Percentiles rank a stretch among this genome's conserved stretches.
These are phyloP conservation scores for Electrophaes corylata DNA, from an alignment of 2,888 invertebrate species.

Conservation along the genomic window DNA sequence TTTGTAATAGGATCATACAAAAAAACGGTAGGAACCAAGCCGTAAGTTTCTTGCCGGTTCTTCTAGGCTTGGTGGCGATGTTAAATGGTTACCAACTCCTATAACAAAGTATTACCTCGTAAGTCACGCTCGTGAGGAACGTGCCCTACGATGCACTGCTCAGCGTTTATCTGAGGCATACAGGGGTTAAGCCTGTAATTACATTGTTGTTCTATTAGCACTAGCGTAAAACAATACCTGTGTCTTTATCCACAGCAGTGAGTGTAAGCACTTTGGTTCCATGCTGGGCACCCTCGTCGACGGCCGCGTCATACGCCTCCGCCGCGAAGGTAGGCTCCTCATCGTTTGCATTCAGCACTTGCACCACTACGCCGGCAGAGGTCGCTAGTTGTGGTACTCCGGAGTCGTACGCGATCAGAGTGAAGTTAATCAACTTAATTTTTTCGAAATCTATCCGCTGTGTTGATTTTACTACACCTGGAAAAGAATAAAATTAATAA, in stretches of 20 bases:
- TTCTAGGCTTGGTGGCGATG: too few species aligned
- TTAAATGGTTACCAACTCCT: too few species aligned
- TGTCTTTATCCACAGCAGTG: conserved; percentile 90
- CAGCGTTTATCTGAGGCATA: too few species aligned
- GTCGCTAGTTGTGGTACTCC: conserved; percentile 93
- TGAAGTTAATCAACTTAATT: conserved; percentile 90
- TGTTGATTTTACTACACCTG: conserved; percentile 90
- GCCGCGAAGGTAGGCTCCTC: conserved; percentile 91
- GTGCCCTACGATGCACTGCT: too few species aligned
- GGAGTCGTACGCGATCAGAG: conserved; percentile 92
- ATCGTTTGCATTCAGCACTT: conserved; percentile 93
- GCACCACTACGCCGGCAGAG: conserved; percentile 90
- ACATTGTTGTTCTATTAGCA: too few species aligned
- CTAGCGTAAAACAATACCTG: conserved; percentile 85
- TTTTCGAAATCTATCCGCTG: conserved; percentile 93
- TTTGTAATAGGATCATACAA: too few species aligned
- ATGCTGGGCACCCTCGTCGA: conserved; percentile 90
- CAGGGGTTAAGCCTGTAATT: too few species aligned
- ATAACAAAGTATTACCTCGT: too few species aligned
- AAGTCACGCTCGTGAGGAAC: too few species aligned
- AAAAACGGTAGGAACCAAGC: too few species aligned
- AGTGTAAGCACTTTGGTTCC: conserved; percentile 90
- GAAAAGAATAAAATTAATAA: too few species aligned
- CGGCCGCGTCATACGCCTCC: conserved; percentile 87
- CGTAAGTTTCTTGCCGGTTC: too few species aligned